These are phyloP conservation scores for Thamnophis elegans DNA, from an alignment of 2,797 vertebrate species.

Conservation along the genomic window DNA sequence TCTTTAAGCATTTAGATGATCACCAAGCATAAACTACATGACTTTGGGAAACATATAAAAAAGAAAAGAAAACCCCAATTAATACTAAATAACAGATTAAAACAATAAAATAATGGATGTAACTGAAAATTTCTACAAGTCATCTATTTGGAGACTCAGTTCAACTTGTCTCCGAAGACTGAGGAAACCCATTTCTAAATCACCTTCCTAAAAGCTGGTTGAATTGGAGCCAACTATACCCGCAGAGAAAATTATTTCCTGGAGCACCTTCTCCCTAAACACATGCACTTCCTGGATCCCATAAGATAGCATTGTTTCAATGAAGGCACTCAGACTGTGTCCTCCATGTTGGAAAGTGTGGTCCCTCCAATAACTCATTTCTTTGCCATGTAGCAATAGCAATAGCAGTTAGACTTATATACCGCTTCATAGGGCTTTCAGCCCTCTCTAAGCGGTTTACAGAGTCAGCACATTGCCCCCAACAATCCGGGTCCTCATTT, in stretches of 20 bases:
- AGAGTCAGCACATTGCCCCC: too few species aligned
- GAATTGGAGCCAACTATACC: background rate
- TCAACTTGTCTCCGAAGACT: background rate
- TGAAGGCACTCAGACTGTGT: background rate
- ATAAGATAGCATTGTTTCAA: background rate
- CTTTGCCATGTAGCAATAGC: background rate
- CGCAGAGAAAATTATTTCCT: background rate
- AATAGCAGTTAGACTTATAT: too few species aligned
- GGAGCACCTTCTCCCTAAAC: background rate
- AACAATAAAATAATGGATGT: background rate
- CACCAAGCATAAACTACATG: background rate
- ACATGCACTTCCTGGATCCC: background rate
- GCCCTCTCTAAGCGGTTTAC: too few species aligned
- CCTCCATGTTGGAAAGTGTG: background rate
- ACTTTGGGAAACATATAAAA: background rate
- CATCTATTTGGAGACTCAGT: background rate
- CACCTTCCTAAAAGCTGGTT: background rate
- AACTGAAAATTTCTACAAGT: background rate
- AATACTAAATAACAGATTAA: background rate
- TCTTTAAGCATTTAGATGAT: background rate
- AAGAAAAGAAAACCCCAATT: background rate
- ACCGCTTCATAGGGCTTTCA: too few species aligned
- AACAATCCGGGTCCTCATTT: too few species aligned
- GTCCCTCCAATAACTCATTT: background rate
- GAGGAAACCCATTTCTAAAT: background rate